phyloP scores from a whole-genome alignment of 2,888 invertebrate species.

The Galerucella calmariensis region DNA sequence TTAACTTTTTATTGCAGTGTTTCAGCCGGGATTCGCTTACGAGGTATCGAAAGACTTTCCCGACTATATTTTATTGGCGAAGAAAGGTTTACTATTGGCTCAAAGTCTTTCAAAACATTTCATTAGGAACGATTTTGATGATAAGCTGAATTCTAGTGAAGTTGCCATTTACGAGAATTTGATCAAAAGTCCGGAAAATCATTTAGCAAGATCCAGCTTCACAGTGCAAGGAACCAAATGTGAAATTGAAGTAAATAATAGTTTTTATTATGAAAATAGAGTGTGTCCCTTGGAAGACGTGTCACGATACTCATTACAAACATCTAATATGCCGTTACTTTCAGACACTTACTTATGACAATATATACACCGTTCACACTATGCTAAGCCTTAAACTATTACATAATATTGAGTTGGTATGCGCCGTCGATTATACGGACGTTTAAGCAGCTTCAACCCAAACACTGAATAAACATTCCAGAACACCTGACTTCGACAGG shows the following conservation, averaged over 20 bases:
- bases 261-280: not conserved
- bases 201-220: constrained; percentile 8
- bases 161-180: constrained; percentile 14
- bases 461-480: too few species aligned
- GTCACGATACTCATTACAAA: not conserved
- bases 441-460: too few species aligned
- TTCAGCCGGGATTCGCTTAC: constrained; percentile 32
- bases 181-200: constrained; percentile 9
- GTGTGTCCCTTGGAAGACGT: not conserved
- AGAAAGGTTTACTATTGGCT: constrained; percentile 24
- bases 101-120: constrained; percentile 25
- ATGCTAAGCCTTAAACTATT: too few species aligned
- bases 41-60: constrained; percentile 27
- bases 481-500: too few species aligned
- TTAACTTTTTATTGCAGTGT: constrained; percentile 22
- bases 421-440: too few species aligned
- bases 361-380: too few species aligned
- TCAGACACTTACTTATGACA: too few species aligned
- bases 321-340: not conserved
- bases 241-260: constrained; percentile 21
- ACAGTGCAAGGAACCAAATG: constrained; percentile 13
- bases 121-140: constrained; percentile 14
- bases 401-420: too few species aligned
- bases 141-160: constrained; percentile 5
- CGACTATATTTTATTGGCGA: constrained; percentile 22